phyloP scores from a whole-genome alignment of 1,140 invertebrate genomes.

The Mamestra configurata region DNA sequence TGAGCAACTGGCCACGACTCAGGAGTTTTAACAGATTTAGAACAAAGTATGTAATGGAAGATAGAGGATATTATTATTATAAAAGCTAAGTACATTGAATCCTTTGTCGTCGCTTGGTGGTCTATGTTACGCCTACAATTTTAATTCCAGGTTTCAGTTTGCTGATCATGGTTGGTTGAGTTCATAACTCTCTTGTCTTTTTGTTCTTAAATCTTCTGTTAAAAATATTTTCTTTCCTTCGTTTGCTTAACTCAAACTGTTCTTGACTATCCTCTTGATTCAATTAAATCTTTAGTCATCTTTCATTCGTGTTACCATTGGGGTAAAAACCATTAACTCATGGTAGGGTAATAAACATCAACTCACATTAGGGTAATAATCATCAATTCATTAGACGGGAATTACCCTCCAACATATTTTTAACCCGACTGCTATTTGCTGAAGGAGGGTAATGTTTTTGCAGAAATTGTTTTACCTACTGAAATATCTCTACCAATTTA shows the following conservation, averaged over 20 bases:
- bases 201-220: no score
- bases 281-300: no score
- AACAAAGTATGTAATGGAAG: background rate
- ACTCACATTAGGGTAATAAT: background rate
- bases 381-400: no score
- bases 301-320: background rate
- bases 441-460: no score
- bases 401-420: background rate
- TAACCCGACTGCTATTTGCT: no score
- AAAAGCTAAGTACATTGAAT: conserved; percentile 11
- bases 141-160: background rate
- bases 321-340: background rate
- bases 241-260: background rate
- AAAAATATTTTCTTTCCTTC: background rate
- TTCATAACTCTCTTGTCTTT: background rate
- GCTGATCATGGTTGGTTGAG: conserved; percentile 23
- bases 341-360: background rate
- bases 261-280: background rate
- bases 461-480: no score
- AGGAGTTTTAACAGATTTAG: background rate
- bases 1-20: background rate
- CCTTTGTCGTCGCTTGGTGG: conserved; percentile 3
- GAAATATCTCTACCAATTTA: no score
- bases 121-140: conserved; percentile 35
- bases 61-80: conserved; percentile 6